phyloP scores from a whole-genome alignment of 2,888 invertebrate genomes.

The Phanerotoma sp. region DNA sequence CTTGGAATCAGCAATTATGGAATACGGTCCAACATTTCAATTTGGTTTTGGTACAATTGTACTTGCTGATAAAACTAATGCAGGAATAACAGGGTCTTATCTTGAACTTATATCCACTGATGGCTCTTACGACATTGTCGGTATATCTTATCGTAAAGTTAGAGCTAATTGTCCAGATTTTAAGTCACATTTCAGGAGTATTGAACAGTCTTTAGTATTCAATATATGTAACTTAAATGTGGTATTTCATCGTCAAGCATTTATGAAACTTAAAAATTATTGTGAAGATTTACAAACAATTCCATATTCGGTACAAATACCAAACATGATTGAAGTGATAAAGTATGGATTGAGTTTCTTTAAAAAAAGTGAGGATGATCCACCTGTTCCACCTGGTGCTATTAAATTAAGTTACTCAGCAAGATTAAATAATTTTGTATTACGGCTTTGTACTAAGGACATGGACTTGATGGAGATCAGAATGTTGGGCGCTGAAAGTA shows the following conservation, averaged over 20 bases:
- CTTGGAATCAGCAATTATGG: constrained; percentile 75
- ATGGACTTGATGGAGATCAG: constrained; percentile 69
- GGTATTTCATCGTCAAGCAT: constrained; percentile 73
- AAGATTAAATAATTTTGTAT: constrained; percentile 64
- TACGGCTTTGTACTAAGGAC: constrained; percentile 72
- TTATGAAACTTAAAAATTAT: constrained; percentile 71
- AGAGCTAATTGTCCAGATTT: constrained; percentile 82
- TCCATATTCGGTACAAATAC: constrained; percentile 30
- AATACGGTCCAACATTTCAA: constrained; percentile 77
- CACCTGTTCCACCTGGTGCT: constrained; percentile 72
- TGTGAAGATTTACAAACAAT: constrained; percentile 52
- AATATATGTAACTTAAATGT: constrained; percentile 67
- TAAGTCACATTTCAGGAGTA: constrained; percentile 75
- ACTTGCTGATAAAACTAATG: constrained; percentile 76
- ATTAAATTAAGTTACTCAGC: constrained; percentile 63
- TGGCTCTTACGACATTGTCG: constrained; percentile 66
- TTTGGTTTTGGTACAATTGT: constrained; percentile 67
- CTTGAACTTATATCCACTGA: constrained; percentile 72
- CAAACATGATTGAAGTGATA: constrained; percentile 37
- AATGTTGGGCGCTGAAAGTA: constrained; percentile 69
- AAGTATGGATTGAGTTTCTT: constrained; percentile 38
- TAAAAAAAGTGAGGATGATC: constrained; percentile 58
- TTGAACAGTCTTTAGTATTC: constrained; percentile 75
- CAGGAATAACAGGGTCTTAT: constrained; percentile 73
- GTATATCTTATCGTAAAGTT: constrained; percentile 77